Conservation (phyloP, 2,888 invertebrate genomes). For the Drosophila percnosoma region DNA sequence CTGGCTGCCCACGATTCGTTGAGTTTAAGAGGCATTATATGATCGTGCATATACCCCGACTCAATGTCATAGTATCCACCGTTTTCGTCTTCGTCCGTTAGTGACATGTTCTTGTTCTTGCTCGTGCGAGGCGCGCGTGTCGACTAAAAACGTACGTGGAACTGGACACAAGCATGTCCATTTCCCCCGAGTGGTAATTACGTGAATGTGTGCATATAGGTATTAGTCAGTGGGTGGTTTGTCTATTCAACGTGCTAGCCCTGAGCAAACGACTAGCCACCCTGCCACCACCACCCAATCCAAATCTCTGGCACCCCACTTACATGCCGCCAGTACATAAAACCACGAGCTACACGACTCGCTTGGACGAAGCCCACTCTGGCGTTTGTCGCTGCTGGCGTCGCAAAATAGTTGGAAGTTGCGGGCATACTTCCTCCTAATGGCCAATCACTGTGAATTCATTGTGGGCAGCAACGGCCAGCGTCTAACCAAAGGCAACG, state of each 20-base stretch:
- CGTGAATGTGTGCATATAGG: slow-evolving; percentile 31
- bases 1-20: slow-evolving; percentile 88
- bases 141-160: slow-evolving; percentile 53
- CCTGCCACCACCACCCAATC: slow-evolving; percentile 2
- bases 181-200: slow-evolving; percentile 65
- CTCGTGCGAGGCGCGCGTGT: slow-evolving; percentile 55
- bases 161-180: slow-evolving; percentile 63
- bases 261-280: slow-evolving; percentile 28
- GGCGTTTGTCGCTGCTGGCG: slow-evolving; percentile 36
- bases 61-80: slow-evolving; percentile 28
- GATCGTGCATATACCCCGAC: slow-evolving; percentile 46
- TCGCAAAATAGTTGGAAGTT: slow-evolving; percentile 47
- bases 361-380: slow-evolving; percentile 65
- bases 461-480: slow-evolving; percentile 52
- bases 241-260: slow-evolving; percentile 33
- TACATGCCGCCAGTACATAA: slow-evolving; percentile 78
- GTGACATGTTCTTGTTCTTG: slow-evolving; percentile 50
- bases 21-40: slow-evolving; percentile 85
- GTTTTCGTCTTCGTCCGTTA: slow-evolving; percentile 39
- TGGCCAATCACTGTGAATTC: slow-evolving; percentile 29
- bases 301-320: slow-evolving; percentile 62
- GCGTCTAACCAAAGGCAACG: slow-evolving; percentile 21
- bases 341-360: slow-evolving; percentile 72
- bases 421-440: slow-evolving; percentile 51
- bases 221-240: slow-evolving; percentile 25